Evolutionary conservation across 2,888 invertebrate genomes (phyloP), one percentile per base, ranked within the genome.

Genomic region (Phaonia tiefii): DNA sequence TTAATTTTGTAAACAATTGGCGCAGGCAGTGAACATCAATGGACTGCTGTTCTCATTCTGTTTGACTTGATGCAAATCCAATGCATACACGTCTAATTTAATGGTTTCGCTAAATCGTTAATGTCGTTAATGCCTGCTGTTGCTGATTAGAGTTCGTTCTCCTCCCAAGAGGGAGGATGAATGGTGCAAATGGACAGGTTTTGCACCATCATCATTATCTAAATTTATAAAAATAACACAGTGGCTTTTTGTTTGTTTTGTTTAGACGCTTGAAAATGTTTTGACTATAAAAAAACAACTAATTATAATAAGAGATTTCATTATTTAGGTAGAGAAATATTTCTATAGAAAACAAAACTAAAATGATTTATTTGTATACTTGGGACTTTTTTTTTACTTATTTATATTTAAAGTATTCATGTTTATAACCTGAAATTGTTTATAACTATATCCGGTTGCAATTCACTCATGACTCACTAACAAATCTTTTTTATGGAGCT

Each of bases 1-100:
- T 31, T 8, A 3, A 8, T 5, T 31, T 31, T 31, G 31, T 31
- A 5, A 31, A 3, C 31, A 3, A 31, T 31, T n/a, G n/a, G n/a
- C n/a, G n/a, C 31, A 31, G 8, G 31, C 31, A 8, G 8, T 31
- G 31, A 31, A 31, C 31, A 8, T 31, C 31, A 31, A 31, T 31
- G 8, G 31, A 8, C n/a, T 25, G 20, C 54, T 11, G 54, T 11
- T 49, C 20, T 20, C 20, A 22, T 22, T 54, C 13, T 54, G 54
- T 54, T 54, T 54, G 54, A 11, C 22, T 54, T 54, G 54, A 54
- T 25, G 54, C 54, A 25, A 11, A 5, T 2, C 22, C 54, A 54
- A 1, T 54, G 54, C 54, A 54, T 22, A 54, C 54, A 54, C 54
- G 25, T 25, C n/a, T n/a, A n/a, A n/a, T n/a, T n/a, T n/a, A n/a